Evolutionary conservation across 2,113 vertebrate genomes (phyloP), one percentile per base, ranked within the genome.

Genomic region (Colinus virginianus): DNA sequence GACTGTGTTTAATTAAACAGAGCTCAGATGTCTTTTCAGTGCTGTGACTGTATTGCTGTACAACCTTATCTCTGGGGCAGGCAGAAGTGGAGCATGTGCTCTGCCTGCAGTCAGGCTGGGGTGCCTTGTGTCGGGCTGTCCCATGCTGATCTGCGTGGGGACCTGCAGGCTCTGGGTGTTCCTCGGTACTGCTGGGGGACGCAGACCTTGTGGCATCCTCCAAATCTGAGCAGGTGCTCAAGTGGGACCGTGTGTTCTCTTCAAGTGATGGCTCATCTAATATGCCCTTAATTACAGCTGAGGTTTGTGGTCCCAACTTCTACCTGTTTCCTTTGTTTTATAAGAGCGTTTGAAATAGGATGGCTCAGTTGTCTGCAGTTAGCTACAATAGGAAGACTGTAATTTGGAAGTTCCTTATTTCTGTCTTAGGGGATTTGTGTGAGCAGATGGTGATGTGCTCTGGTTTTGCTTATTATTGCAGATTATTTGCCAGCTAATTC

Each of bases 401-500:
- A 53, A 43, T 61, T 45, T 64, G 84, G 79, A 92, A 48, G 13
- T 19, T 92, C 30, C 40, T 85, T 42, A 13, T 43, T 94, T 82
- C 38, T 87, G 45, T 58, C 38, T 77, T 53, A 25, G 84, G 70
- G 61, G 63, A 55, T 70, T 38, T 90, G 84, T 70, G 18, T 86
- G 84, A 96, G 61, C 91, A 95, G 91, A 87, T 96, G 91, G 91
- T 83, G 56, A 63, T 92, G 51, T 12, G 66, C 72, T 91, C 89
- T 68, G 64, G 30, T 53, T 92, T 86, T 96, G 90, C 92, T 96
- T 90, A 84, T 87, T 82, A 64, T 84, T 87, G 90, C 81, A 94
- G 82, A 78, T 95, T 92, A 94, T 92, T 91, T 94, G 87, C 91
- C 93, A 96, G 87, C 82, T 94, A 91, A 48, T 85, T 95, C 87